Conservation (phyloP, 1,140 invertebrate species). For the Hormaphis cornu region DNA sequence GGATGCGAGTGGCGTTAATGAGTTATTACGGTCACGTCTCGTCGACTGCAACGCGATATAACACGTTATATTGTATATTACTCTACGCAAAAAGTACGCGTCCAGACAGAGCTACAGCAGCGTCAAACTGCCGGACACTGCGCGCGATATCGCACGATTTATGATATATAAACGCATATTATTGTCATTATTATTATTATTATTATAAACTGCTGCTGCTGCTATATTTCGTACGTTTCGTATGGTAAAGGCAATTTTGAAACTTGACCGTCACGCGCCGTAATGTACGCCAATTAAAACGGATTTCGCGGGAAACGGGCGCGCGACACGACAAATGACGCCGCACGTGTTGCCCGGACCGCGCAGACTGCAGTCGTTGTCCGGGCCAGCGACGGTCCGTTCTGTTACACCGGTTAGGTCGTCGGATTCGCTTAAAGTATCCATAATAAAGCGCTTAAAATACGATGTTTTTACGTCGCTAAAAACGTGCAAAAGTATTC, state of each 20-base stretch:
- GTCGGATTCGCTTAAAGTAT: no score
- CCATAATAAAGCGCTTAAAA: no score
- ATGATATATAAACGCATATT: background rate
- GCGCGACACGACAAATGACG: background rate
- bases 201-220: no score
- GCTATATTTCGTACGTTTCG: no score
- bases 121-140: background rate
- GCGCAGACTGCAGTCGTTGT: no score
- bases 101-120: background rate
- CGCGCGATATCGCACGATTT: background rate
- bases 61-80: no score
- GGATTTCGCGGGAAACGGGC: background rate
- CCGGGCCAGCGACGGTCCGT: no score
- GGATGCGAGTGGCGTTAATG: slow-evolving; percentile 21
- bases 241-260: background rate
- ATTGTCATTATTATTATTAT: background rate
- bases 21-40: slow-evolving; percentile 19
- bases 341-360: no score
- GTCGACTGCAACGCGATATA: background rate
- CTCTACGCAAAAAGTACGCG: no score
- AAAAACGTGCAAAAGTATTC: no score
- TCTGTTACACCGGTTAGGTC: no score
- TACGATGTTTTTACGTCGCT: no score
- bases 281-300: background rate
- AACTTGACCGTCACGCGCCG: background rate